Base-by-base conservation (phyloP, 2,113 vertebrate genomes). In the Lepisosteus oculatus region DNA sequence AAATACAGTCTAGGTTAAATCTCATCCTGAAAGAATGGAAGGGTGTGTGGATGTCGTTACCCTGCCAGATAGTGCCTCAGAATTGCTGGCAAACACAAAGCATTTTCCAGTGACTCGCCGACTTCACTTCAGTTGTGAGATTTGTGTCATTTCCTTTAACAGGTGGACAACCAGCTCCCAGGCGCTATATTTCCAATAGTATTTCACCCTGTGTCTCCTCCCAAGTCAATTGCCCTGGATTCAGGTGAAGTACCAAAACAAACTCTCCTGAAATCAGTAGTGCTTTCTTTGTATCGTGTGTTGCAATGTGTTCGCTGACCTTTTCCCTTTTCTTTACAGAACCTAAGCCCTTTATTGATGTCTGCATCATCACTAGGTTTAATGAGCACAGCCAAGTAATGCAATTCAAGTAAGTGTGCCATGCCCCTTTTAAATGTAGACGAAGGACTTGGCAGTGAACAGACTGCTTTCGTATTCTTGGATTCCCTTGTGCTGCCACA, bases 181-280 rank as follows among this genome's bases (percentile, higher is more conserved):
- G 97, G 95, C 42, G 94, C 96, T 0, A 90, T 98, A 83, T 99
- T 99, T 74, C 96, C 97, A 74, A 94, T 96, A 51, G 92, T 94
- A 0, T 99, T 99, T 86, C 93, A 99, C 72, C 97, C 97, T 1
- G 97, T 99, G n/a, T 89, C 93, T 51, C 97, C 96, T 84, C 97
- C 97, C 6, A 99, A 96, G 77, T 99, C 97, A 0, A 90, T 99
- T 75, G 95, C 94, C 81, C 85, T 95, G 79, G 97, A 99, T 84
- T 95, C 97, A 87, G 96, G 97, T 99, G 90, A 51, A 51, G 8
- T 51, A 51, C 47, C 47, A 51, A 51, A 51, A 51, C 47, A 51
- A 51, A 51, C 47, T 6, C 47, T 51, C 8, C 47, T 51, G 17
- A 29, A 29, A 29, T 29, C 17, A 29, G 17, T 29, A 29, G 17